Evolutionary conservation across 1,140 invertebrate species (phyloP).

Genomic region (Brachionus plicatilis): DNA sequence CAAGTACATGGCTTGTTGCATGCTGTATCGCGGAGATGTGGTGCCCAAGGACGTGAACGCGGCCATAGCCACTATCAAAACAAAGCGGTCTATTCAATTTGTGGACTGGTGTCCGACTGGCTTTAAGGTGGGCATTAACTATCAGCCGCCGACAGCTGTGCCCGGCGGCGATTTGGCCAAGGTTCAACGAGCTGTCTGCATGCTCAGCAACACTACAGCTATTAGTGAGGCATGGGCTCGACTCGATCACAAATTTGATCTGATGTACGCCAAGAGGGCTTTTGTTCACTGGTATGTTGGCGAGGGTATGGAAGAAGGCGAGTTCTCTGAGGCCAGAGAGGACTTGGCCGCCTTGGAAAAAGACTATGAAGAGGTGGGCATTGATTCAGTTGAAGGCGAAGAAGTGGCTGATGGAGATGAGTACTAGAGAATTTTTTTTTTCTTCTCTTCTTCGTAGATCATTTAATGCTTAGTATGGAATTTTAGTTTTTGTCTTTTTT

Average conservation of each 20-base stretch:
- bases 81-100: conserved; percentile 59
- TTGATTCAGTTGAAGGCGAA: conserved; percentile 40
- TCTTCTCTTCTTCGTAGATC: background rate
- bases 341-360: conserved; percentile 45
- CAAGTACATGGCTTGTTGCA: conserved; percentile 57
- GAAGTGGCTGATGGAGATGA: conserved; percentile 37
- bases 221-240: conserved; percentile 65
- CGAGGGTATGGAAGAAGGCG: conserved; percentile 59
- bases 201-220: conserved; percentile 69
- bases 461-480: background rate
- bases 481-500: background rate
- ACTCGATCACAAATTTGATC: conserved; percentile 54
- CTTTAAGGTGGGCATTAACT: conserved; percentile 67
- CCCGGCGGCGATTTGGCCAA: conserved; percentile 74
- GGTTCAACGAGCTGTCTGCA: conserved; percentile 75
- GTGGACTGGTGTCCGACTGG: conserved; percentile 58
- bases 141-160: conserved; percentile 69
- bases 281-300: conserved; percentile 51
- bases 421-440: background rate
- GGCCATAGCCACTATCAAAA: conserved; percentile 56
- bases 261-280: conserved; percentile 44
- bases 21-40: conserved; percentile 59
- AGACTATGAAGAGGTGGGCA: conserved; percentile 44
- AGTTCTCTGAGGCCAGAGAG: conserved; percentile 49
- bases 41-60: conserved; percentile 58